Percentiles rank a stretch among this genome's conserved stretches.
phyloP scores from a whole-genome alignment of 2,888 invertebrate genomes.

The Nephrotoma flavescens region DNA sequence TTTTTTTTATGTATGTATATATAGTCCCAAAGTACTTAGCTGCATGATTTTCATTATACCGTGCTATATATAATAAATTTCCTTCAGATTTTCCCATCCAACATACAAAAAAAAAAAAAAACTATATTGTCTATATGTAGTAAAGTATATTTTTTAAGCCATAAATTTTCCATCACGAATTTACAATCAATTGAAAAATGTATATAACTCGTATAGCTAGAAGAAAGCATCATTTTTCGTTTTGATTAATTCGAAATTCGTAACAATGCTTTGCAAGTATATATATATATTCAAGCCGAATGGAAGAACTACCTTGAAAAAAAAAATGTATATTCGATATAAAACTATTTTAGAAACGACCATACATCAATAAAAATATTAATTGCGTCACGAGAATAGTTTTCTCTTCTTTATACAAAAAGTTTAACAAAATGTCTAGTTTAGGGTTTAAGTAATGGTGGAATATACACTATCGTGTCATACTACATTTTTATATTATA shows the following conservation, averaged over 20 bases:
- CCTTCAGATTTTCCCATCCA: neutral
- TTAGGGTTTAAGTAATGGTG: neutral
- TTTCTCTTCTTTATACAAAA: neutral
- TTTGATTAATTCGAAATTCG: neutral
- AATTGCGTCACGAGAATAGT: neutral
- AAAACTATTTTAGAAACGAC: neutral
- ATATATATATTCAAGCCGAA: neutral
- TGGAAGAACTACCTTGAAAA: neutral
- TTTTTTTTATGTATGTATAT: neutral
- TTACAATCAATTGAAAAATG: neutral
- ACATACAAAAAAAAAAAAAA: neutral
- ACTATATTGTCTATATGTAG: neutral
- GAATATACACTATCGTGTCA: neutral
- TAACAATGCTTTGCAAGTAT: neutral
- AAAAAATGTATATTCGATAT: neutral
- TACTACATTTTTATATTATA: neutral
- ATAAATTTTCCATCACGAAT: neutral
- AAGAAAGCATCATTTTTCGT: neutral
- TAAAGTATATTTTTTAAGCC: neutral
- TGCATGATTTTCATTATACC: neutral
- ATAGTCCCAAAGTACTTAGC: neutral
- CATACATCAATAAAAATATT: neutral
- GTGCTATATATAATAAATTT: neutral
- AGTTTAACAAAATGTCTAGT: neutral
- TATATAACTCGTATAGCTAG: neutral